Conservation (phyloP, 2,113 vertebrate genomes). For the Chloebia gouldiae region DNA sequence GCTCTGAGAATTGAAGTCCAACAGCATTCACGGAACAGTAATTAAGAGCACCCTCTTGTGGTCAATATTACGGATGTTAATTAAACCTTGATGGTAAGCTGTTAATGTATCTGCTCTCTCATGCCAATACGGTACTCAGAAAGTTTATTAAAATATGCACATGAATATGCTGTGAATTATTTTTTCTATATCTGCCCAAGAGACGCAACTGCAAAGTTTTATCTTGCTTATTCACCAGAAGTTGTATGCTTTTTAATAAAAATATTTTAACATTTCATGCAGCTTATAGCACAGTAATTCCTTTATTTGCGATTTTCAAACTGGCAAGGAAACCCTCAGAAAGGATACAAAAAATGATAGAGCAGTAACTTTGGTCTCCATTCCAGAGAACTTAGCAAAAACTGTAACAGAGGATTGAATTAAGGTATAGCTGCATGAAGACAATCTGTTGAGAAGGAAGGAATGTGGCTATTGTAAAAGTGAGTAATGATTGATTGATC, state of each 20-base stretch:
- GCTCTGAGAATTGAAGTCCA: neutral
- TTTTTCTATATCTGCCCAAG: neutral
- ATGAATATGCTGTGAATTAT: neutral
- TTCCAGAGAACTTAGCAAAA: neutral
- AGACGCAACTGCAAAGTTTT: neutral
- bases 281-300: neutral
- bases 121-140: neutral
- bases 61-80: neutral
- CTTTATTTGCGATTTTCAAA: neutral
- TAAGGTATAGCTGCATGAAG: neutral
- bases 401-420: neutral
- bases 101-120: neutral
- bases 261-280: neutral
- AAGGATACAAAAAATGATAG: neutral
- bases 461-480: neutral
- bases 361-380: neutral
- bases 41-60: conserved; percentile 45
- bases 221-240: neutral
- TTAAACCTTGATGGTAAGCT: neutral
- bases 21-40: neutral
- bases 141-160: neutral
- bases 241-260: neutral
- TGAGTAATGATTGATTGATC: neutral
- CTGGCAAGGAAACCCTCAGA: neutral
- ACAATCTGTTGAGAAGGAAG: neutral